phyloP scores from a whole-genome alignment of 2,888 invertebrate species.

The Hesperia comma region DNA sequence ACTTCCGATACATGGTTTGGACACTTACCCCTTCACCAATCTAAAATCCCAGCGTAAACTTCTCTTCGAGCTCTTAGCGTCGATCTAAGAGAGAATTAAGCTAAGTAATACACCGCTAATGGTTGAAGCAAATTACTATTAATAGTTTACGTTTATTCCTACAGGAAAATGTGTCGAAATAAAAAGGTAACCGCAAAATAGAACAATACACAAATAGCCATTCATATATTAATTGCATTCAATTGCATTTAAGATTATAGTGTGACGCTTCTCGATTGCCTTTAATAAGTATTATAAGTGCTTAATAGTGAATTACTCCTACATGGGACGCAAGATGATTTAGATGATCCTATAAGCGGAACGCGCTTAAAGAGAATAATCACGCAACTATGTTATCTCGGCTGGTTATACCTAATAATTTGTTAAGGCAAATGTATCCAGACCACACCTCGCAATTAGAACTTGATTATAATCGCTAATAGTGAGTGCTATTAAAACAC shows the following conservation, averaged over 20 bases:
- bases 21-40: too few relatives aligned
- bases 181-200: slow-evolving; percentile 25
- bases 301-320: slow-evolving; percentile 10
- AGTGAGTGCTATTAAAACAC: slow-evolving; percentile 47
- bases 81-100: too few relatives aligned
- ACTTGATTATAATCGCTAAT: slow-evolving; percentile 60
- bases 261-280: slow-evolving; percentile 19
- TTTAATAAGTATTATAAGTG: slow-evolving; percentile 20
- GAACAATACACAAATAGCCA: slow-evolving; percentile 7
- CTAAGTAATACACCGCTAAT: too few relatives aligned
- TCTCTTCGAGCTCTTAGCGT: too few relatives aligned
- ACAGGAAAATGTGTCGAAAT: slow-evolving; percentile 19
- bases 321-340: slow-evolving; percentile 13
- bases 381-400: slow-evolving; percentile 52
- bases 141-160: slow-evolving; percentile 3
- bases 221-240: slow-evolving; percentile 22
- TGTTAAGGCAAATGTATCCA: slow-evolving; percentile 57
- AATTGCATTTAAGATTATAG: slow-evolving; percentile 8
- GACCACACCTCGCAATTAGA: slow-evolving; percentile 70
- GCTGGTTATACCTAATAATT: slow-evolving; percentile 57
- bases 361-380: slow-evolving; percentile 47
- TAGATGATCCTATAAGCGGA: slow-evolving; percentile 36
- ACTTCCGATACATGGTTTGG: too few relatives aligned
- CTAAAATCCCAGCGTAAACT: too few relatives aligned
- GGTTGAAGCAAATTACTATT: neutral